Base-by-base conservation (phyloP, 1,140 invertebrate genomes). In the Brachystomella parvula region DNA sequence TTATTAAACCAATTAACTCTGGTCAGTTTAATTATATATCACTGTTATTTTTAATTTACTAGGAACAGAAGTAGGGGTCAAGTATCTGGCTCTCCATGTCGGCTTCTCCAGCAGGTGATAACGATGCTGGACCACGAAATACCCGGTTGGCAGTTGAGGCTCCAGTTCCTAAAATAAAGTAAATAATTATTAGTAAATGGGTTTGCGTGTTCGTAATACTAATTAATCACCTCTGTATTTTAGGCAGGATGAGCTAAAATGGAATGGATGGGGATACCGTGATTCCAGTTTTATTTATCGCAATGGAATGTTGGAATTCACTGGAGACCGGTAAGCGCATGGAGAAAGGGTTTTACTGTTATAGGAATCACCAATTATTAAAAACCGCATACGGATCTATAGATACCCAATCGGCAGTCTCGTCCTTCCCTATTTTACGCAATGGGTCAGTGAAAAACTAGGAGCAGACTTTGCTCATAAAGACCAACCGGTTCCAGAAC, bases 181-280 rank as follows among this genome's bases (percentile, higher is more conserved):
- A n/a, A n/a, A n/a, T n/a, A n/a, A n/a, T n/a, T n/a, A n/a, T n/a
- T n/a, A n/a, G n/a, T n/a, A n/a, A n/a, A n/a, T n/a, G n/a, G n/a
- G n/a, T n/a, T n/a, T n/a, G n/a, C n/a, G n/a, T n/a, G n/a, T n/a
- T n/a, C n/a, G n/a, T n/a, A n/a, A n/a, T n/a, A n/a, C n/a, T n/a
- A n/a, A n/a, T n/a, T n/a, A n/a, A n/a, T n/a, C n/a, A n/a, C n/a
- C n/a, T n/a, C n/a, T n/a, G n/a, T n/a, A 49, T 3, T 29, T 15
- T 33, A 69, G 91, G 71, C 88, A 92, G 76, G 83, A 91, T 21
- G 75, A 89, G 21, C 78, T 98, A 6, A 97, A 96, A 82, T 98
- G 94, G 94, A 95, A 97, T 81, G 96, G 96, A 47, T 99, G 96
- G 96, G 96, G 96, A 6, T 98, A 98, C 80, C 90, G 88, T 68